Evolutionary conservation across 2,888 invertebrate species (phyloP), one percentile per base, ranked within the genome.

Genomic region (Aphidoletes aphidimyza): DNA sequence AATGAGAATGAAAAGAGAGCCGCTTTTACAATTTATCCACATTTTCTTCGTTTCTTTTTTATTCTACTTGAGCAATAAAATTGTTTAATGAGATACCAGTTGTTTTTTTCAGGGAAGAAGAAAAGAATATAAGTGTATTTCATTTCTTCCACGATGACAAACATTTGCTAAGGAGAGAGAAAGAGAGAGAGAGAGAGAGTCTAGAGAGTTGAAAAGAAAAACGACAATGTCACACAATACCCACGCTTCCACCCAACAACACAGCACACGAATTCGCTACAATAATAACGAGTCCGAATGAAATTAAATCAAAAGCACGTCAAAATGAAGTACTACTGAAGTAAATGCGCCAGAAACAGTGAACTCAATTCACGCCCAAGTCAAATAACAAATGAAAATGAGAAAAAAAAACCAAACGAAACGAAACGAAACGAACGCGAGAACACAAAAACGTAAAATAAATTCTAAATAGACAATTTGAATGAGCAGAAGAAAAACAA

Each of bases 11-110:
- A n/a, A n/a, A n/a, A n/a, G n/a, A n/a, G 69, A 69, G 69, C 30
- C 69, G 26, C 30, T 69, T 69, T 9, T 17, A 9, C 22, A 69
- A 69, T 69, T 69, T 69, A 69, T 69, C 69, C 69, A 69, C 30
- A 30, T 69, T 69, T 34, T 30, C n/a, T n/a, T n/a, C n/a, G n/a
- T n/a, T n/a, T n/a, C n/a, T n/a, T n/a, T n/a, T n/a, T n/a, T n/a
- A n/a, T n/a, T n/a, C n/a, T n/a, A n/a, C n/a, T n/a, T n/a, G n/a
- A 69, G 69, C 69, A 69, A 69, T 69, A 69, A 69, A 69, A 69
- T 30, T 69, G 69, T 69, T 69, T 69, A 69, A 69, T 69, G 69
- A 69, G 69, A 54, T n/a, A 11, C 69, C 69, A 69, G 1, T 5
- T 22, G 54, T 54, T 69, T 69, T 30, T n/a, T n/a, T n/a, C n/a